Conservation (phyloP, 2,113 vertebrate genomes). For the Sander lucioperca region DNA sequence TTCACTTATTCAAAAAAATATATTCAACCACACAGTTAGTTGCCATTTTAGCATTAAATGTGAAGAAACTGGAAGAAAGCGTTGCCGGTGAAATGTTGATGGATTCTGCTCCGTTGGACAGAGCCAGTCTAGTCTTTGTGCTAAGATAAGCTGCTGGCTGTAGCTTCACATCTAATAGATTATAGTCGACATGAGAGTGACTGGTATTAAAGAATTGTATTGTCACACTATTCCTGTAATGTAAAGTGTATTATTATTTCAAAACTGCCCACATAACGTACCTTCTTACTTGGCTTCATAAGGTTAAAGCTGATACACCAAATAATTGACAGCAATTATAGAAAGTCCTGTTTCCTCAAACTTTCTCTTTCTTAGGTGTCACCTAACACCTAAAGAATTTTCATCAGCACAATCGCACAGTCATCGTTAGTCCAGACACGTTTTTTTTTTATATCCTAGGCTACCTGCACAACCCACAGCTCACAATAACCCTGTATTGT, state of each 20-base stretch:
- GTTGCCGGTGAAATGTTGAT: background rate
- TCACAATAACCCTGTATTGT: conserved; percentile 17
- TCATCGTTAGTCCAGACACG: conserved; percentile 5
- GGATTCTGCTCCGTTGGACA: too few relatives aligned
- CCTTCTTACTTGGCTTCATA: background rate
- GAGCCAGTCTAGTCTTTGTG: too few relatives aligned
- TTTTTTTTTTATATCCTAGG: background rate
- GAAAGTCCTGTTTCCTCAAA: background rate
- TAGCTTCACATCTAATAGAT: too few relatives aligned
- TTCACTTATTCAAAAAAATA: background rate
- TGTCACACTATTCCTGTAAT: background rate
- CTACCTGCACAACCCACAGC: conserved; percentile 1
- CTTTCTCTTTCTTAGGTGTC: background rate
- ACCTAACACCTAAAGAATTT: conserved; percentile 11
- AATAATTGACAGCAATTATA: background rate
- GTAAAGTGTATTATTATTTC: background rate
- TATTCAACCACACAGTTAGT: background rate
- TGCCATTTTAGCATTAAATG: background rate
- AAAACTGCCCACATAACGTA: background rate
- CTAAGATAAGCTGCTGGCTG: too few relatives aligned
- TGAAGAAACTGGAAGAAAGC: background rate
- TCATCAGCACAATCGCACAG: background rate
- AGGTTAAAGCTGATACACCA: background rate
- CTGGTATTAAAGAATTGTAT: too few relatives aligned
- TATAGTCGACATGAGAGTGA: too few relatives aligned